Evolutionary conservation across 2,113 vertebrate species (phyloP).

Genomic region (Collichthys lucidus): DNA sequence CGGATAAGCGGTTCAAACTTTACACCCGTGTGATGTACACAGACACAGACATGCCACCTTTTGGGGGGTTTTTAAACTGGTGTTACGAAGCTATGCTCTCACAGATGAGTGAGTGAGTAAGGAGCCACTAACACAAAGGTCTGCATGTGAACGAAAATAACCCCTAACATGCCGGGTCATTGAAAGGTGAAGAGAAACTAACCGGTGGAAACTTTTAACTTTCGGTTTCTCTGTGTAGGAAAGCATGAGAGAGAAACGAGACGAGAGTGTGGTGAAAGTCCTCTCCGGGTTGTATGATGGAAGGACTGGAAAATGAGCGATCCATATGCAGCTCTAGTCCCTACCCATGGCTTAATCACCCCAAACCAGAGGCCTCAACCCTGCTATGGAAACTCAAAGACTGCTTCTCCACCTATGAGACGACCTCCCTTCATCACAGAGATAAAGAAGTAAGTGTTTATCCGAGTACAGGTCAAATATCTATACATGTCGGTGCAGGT

Average conservation of each 20-base stretch:
- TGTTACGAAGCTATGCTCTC: background rate
- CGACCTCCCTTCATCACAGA: slow-evolving; percentile 81
- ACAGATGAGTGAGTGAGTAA: background rate
- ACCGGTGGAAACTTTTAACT: background rate
- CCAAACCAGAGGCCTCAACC: slow-evolving; percentile 88
- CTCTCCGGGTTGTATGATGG: slow-evolving; percentile 90
- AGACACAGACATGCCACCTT: background rate
- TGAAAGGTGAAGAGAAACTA: background rate
- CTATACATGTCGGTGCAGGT: no score
- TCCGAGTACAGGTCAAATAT: background rate
- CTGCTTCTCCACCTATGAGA: slow-evolving; percentile 91
- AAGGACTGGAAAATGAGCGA: slow-evolving; percentile 88
- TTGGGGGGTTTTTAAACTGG: background rate
- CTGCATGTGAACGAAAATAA: background rate
- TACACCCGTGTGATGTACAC: background rate
- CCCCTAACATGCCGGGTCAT: background rate
- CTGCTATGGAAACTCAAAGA: slow-evolving; percentile 94
- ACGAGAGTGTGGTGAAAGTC: slow-evolving; percentile 88
- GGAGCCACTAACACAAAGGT: background rate
- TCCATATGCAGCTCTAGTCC: slow-evolving; percentile 84
- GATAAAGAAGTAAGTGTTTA: slow-evolving; percentile 85
- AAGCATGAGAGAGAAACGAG: slow-evolving; percentile 91
- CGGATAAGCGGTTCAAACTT: background rate
- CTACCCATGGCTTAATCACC: slow-evolving; percentile 86
- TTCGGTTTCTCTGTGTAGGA: slow-evolving; percentile 67